Evolutionary conservation across 2,797 vertebrate genomes (phyloP).

Genomic region (Tapera naevia): DNA sequence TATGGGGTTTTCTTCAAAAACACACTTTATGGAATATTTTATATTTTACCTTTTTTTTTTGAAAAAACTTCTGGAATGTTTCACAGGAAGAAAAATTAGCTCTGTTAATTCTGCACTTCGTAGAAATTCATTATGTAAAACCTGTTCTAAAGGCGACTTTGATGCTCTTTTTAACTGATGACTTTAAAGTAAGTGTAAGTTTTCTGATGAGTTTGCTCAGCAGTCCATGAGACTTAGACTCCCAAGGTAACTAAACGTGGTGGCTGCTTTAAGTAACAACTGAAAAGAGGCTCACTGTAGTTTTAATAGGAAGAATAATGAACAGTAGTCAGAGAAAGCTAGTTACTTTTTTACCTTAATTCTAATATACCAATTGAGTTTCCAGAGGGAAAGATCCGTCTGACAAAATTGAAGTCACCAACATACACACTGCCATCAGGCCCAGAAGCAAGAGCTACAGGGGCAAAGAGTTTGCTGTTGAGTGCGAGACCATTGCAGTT

Average conservation of each 20-base stretch:
- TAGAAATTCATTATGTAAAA: not conserved
- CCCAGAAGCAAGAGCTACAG: constrained; percentile 90
- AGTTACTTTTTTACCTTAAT: constrained; percentile 83
- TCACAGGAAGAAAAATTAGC: not conserved
- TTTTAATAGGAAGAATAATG: not conserved
- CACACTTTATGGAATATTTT: not conserved
- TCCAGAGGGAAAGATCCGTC: constrained; percentile 91
- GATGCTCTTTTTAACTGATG: not conserved
- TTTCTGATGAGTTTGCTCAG: not conserved
- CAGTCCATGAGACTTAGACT: not conserved
- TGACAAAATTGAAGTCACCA: constrained; percentile 96
- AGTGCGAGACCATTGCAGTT: constrained; percentile 88
- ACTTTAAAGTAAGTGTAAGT: not conserved
- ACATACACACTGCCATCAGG: constrained; percentile 94
- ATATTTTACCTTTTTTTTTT: not conserved
- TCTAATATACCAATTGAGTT: constrained; percentile 90
- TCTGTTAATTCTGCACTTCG: not conserved
- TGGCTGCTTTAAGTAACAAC: not conserved
- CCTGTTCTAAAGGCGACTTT: not conserved
- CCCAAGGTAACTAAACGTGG: not conserved
- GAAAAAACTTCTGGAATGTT: not conserved
- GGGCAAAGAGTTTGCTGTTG: constrained; percentile 94
- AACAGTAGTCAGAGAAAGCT: not conserved
- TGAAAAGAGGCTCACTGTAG: not conserved
- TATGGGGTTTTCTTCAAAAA: not conserved